phyloP scores from a whole-genome alignment of 2,797 vertebrate genomes.

The Anguilla pacifica region DNA sequence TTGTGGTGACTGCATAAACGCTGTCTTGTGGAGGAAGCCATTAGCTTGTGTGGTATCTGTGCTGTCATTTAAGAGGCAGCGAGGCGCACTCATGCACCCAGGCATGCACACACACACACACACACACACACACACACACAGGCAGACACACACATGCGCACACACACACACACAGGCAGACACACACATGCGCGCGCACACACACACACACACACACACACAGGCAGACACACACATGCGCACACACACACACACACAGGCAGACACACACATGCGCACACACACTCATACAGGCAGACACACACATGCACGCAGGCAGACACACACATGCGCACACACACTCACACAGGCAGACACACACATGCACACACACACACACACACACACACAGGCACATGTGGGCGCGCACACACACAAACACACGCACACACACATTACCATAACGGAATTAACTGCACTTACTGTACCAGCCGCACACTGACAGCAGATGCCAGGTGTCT shows the following conservation, averaged over 20 bases:
- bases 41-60: background rate
- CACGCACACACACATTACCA: background rate
- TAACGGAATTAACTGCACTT: background rate
- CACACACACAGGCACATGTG: no score
- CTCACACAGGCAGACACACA: no score
- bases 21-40: background rate
- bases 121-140: background rate
- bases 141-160: background rate
- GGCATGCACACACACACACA: no score
- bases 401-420: background rate
- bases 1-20: background rate
- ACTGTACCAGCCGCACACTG: background rate
- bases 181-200: background rate
- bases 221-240: no score
- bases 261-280: no score
- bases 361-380: no score
- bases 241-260: no score
- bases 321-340: no score
- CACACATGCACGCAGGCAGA: no score
- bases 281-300: no score
- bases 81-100: background rate
- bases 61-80: background rate
- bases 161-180: background rate
- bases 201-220: no score
- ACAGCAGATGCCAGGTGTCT: background rate